phyloP scores from a whole-genome alignment of 2,113 vertebrate genomes.

The Mastomys natalensis region DNA sequence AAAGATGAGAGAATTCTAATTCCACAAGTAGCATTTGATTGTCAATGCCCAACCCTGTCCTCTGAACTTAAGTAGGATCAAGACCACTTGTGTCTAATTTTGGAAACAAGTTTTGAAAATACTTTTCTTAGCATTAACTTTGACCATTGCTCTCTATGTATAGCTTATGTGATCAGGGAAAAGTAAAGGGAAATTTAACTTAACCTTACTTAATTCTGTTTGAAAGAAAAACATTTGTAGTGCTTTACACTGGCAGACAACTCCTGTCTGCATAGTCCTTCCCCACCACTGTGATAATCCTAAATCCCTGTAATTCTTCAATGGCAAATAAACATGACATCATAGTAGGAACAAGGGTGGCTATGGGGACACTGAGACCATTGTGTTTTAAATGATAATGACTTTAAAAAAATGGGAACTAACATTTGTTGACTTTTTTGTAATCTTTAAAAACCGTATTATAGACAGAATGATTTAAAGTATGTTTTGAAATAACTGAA shows the following conservation, averaged over 20 bases:
- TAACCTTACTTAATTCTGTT: conserved; percentile 2
- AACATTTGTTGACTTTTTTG: background rate
- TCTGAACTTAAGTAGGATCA: background rate
- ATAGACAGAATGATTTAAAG: background rate
- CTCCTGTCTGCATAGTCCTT: background rate
- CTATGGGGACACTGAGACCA: background rate
- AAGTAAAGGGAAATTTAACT: background rate
- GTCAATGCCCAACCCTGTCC: background rate
- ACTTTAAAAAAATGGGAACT: background rate
- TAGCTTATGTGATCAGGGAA: background rate
- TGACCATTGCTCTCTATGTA: background rate
- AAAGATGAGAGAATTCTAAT: background rate
- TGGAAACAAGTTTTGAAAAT: conserved; percentile 30
- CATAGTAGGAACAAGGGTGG: background rate
- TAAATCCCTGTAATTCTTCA: background rate
- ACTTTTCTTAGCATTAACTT: conserved; percentile 19
- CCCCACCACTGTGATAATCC: background rate
- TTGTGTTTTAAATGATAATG: background rate
- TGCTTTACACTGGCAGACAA: background rate
- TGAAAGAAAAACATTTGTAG: background rate
- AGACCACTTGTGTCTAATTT: background rate
- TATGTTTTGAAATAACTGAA: conserved; percentile 35
- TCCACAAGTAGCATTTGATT: background rate
- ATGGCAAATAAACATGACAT: background rate
- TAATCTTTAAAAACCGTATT: background rate